Base-by-base conservation (phyloP, 2,113 vertebrate species). In the Lichenostomus cassidix region DNA sequence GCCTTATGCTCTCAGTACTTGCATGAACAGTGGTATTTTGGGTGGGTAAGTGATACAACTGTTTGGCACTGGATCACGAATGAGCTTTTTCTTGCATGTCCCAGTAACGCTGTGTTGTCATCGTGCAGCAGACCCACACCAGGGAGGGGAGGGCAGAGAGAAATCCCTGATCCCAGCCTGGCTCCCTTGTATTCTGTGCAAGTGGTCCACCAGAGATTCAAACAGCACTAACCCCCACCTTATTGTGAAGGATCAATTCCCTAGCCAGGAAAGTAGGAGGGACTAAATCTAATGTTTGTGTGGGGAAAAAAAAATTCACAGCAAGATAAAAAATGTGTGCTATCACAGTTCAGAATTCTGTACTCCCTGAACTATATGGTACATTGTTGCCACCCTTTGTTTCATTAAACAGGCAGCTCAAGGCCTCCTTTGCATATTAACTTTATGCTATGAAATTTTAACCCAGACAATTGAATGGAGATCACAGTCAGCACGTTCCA, bases 241-340 rank as follows among this genome's bases (percentile, higher is more conserved):
- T 7, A 2, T 3, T 7, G 4, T 15, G 44, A 58, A 52, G n/a
- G 44, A 50, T 60, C 56, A 29, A n/a, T 68, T 46, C 39, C 18
- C 18, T 60, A 24, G 35, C 12, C 7, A 50, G 41, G 50, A 63
- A 65, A 79, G 70, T 6, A 12, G 37, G 35, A 65, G 23, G 59
- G 24, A 49, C 18, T 62, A 75, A 87, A 85, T 22, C 31, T 37
- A 35, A 0, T 35, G 9, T 55, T 77, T 23, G 3, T 9, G 14
- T 4, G 19, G 19, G 16, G 15, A 0, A 1, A 3, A 23, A 23
- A 21, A 13, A 44, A 31, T 10, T 46, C 19, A 27, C 23, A 73
- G 21, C 22, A 74, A 81, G 49, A 33, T 47, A 24, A 80, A 83
- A 88, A 69, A 37, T 5, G 3, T 15, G 11, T 69, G 67, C 10